A percentile compares a stretch with the other conserved stretches of the same genome.
phyloP scores from a whole-genome alignment of 2,888 invertebrate genomes.

The Brachycybe producta region DNA sequence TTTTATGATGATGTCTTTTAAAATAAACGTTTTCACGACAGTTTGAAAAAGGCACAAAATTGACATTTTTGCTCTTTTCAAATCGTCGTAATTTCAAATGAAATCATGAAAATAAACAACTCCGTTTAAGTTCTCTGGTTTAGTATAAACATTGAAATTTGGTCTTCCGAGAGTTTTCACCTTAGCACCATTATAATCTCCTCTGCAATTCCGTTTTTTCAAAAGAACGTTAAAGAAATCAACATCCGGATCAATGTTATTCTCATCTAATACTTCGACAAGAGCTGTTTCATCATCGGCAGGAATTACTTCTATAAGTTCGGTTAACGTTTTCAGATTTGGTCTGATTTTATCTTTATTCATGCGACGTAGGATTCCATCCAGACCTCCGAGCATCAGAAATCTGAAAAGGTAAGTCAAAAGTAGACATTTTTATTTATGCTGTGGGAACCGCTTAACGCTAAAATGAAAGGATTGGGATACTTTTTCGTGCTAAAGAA shows the following conservation, averaged over 20 bases:
- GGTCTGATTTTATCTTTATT: constrained; percentile 49
- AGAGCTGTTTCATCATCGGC: constrained; percentile 54
- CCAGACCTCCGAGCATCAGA: constrained; percentile 62
- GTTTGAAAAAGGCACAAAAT: too few relatives aligned
- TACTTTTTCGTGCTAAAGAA: too few relatives aligned
- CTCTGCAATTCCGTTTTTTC: constrained; percentile 57
- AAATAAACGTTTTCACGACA: too few relatives aligned
- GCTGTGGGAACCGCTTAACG: not conserved
- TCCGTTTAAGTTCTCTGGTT: not conserved
- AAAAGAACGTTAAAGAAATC: constrained; percentile 78
- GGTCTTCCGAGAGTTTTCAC: constrained; percentile 39
- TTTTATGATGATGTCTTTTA: too few relatives aligned
- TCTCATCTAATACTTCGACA: constrained; percentile 46
- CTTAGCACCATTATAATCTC: constrained; percentile 54
- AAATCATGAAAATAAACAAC: not conserved
- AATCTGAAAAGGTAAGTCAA: constrained; percentile 37
- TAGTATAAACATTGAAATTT: not conserved
- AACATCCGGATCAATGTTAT: constrained; percentile 53
- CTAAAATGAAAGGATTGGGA: not conserved
- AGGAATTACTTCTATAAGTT: constrained; percentile 58
- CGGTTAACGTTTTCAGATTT: constrained; percentile 63
- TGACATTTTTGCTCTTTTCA: too few relatives aligned
- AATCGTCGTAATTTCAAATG: too few relatives aligned
- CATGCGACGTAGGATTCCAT: constrained; percentile 66
- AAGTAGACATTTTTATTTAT: not conserved